Evolutionary conservation across 2,888 invertebrate genomes (phyloP), one percentile per base, ranked within the genome.

Genomic region (Catocala fraxini): DNA sequence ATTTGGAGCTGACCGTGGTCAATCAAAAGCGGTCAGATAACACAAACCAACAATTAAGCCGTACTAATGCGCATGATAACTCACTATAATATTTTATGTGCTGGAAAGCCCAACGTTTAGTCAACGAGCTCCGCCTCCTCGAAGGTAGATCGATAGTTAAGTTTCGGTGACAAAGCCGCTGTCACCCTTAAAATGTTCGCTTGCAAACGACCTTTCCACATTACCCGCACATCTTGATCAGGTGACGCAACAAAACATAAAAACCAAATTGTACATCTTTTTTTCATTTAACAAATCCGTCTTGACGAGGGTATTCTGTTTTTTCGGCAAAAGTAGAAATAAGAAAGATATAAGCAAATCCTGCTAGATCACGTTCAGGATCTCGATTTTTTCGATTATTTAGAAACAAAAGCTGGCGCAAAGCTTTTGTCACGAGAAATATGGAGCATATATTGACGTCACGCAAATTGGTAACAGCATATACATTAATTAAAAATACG

Each of bases 261-360:
- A 87, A 90, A 89, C 86, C 86, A 88, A 91, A 92, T 90, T 90
- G 89, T 90, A 90, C 85, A 88, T 87, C 86, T 90, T 90, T 90
- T 86, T 90, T 90, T 86, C 88, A 89, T 90, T 91, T 91, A 89
- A 89, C 88, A 93, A 93, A 93, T 92, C 92, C 91, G 77, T 83
- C 89, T 86, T 93, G 92, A 93, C 92, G 91, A 92, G 92, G 92
- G 92, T 92, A 75, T 80, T 77, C 79, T 79, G 86, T 85, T 88
- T 90, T 90, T 89, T 86, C 81, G 81, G 81, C 78, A 85, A 85
- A 87, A 86, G 86, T 81, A 88, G 82, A 87, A 77, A 92, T 87
- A 90, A 87, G 89, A 86, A 88, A 88, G 88, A 88, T 87, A 87
- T 85, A 89, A 88, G 83, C 85, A 89, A 91, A 91, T 89, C 88